Evolutionary conservation across 2,113 vertebrate genomes (phyloP).

Genomic region (Actinemys pallida): DNA sequence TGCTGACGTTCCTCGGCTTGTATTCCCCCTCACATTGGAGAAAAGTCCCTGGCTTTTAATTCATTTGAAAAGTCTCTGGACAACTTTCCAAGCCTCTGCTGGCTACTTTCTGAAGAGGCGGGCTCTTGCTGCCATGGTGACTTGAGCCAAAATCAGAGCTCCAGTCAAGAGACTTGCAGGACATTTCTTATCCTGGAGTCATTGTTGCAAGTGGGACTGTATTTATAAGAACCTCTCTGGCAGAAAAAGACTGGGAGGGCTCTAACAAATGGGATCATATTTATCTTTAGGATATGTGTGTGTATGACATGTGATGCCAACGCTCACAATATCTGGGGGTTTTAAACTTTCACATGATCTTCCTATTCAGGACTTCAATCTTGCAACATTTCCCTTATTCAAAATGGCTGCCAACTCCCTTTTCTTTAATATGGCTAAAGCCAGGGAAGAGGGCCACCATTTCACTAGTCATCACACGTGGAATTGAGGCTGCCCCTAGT

Average conservation of each 20-base stretch:
- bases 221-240: neutral
- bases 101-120: neutral
- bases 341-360: constrained; percentile 25
- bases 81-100: neutral
- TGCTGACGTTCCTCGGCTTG: neutral
- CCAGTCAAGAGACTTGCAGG: neutral
- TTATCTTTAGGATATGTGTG: constrained; percentile 9
- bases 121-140: neutral
- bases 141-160: neutral
- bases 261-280: constrained; percentile 11
- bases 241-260: constrained; percentile 2
- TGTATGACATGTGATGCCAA: neutral
- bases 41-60: neutral
- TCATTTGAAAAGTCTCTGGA: neutral
- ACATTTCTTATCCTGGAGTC: neutral
- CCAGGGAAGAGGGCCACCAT: neutral
- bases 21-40: neutral
- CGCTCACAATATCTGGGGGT: neutral
- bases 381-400: neutral
- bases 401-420: neutral
- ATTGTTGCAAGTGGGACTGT: neutral
- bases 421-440: neutral
- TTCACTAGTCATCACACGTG: neutral
- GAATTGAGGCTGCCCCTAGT: neutral
- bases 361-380: neutral